These are phyloP conservation scores for Drosophila virilis DNA, from an alignment of 1,140 invertebrate genomes.

Conservation along the genomic window DNA sequence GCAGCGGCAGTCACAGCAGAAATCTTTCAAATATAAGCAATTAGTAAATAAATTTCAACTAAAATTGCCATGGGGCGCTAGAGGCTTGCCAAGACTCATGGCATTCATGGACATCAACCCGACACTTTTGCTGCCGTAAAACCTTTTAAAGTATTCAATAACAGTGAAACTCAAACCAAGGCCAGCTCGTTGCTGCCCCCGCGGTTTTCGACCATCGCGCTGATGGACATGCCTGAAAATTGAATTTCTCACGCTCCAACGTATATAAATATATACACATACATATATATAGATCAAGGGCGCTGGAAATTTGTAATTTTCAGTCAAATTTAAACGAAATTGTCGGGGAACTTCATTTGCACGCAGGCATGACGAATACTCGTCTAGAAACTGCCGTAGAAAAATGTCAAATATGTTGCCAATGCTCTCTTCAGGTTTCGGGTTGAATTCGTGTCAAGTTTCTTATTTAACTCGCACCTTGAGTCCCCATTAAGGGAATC, in stretches of 20 bases:
- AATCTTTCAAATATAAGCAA: slow-evolving; percentile 58
- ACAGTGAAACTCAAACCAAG: slow-evolving; percentile 70
- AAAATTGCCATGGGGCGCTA: slow-evolving; percentile 33
- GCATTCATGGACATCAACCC: slow-evolving; percentile 51
- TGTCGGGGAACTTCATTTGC: slow-evolving; percentile 19
- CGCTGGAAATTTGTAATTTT: slow-evolving; percentile 32
- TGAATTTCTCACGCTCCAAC: slow-evolving; percentile 68
- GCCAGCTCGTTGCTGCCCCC: slow-evolving; percentile 7
- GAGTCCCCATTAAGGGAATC: slow-evolving; percentile 21
- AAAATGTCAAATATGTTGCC: slow-evolving; percentile 5
- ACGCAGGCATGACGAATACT: slow-evolving; percentile 4
- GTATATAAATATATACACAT: not conserved
- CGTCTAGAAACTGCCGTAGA: not conserved
- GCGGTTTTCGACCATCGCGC: slow-evolving; percentile 4
- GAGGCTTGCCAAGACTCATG: slow-evolving; percentile 16
- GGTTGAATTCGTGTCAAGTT: slow-evolving; percentile 33
- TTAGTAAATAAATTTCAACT: slow-evolving; percentile 73
- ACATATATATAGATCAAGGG: slow-evolving; percentile 11
- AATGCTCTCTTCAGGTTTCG: not conserved
- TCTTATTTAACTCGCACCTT: slow-evolving; percentile 26
- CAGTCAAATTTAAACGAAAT: slow-evolving; percentile 5
- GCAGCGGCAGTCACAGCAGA: slow-evolving; percentile 24
- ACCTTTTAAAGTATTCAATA: slow-evolving; percentile 82
- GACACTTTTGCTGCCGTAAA: slow-evolving; percentile 48
- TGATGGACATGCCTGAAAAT: slow-evolving; percentile 75